Conservation (phyloP, 1,140 invertebrate species). For the Macrostomum lignano region DNA sequence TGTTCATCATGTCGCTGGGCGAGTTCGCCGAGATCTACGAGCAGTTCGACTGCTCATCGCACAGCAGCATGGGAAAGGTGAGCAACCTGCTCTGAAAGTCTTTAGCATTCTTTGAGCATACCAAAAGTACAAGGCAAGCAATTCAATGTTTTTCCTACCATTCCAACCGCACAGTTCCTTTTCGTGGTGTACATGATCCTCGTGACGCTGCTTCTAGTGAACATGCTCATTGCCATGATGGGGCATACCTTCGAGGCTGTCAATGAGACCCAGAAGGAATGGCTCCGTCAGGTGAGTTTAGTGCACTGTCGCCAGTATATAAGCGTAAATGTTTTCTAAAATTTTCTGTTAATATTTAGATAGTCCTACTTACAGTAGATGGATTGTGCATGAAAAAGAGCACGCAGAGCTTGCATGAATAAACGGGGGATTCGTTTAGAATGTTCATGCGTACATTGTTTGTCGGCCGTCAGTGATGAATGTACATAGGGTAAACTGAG, state of each 20-base stretch:
- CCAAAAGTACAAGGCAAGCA: constrained; percentile 56
- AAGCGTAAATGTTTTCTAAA: too few species aligned
- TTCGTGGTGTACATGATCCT: constrained; percentile 1
- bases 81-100: too few species aligned
- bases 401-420: too few species aligned
- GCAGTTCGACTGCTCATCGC: constrained; percentile 54
- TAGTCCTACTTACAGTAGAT: too few species aligned
- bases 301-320: too few species aligned
- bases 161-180: neutral
- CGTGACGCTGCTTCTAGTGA: neutral
- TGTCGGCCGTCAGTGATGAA: too few species aligned
- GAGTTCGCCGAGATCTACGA: constrained; percentile 77
- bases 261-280: constrained; percentile 3
- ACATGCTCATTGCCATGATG: constrained; percentile 2
- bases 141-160: constrained; percentile 49
- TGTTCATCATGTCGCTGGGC: constrained; percentile 87
- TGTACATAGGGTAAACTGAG: too few species aligned
- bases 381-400: too few species aligned
- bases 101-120: too few species aligned
- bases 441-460: too few species aligned
- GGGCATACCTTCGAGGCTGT: neutral
- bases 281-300: constrained; percentile 1
- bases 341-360: too few species aligned
- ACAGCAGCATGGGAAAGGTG: constrained; percentile 1
- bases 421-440: too few species aligned